These are phyloP conservation scores for Tapirus indicus DNA, from an alignment of 2,797 vertebrate genomes.

Conservation along the genomic window DNA sequence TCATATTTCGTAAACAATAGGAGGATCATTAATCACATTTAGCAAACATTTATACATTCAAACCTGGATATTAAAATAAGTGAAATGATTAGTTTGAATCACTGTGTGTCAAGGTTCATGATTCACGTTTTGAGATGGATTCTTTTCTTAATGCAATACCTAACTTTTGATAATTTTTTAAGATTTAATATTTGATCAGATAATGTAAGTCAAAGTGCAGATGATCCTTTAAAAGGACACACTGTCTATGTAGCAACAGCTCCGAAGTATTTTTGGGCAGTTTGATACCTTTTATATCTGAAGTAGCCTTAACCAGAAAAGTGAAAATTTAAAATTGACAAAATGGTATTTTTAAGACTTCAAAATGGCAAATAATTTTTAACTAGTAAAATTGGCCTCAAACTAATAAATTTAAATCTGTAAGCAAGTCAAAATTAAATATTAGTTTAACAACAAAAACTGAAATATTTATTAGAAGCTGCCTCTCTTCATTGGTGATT, in stretches of 20 bases:
- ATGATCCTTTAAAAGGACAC: constrained; percentile 82
- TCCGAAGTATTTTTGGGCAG: constrained; percentile 82
- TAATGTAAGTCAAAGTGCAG: constrained; percentile 80
- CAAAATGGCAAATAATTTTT: constrained; percentile 80
- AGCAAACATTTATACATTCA: constrained; percentile 88
- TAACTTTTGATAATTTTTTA: constrained; percentile 89
- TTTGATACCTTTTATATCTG: constrained; percentile 87
- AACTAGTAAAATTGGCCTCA: constrained; percentile 81
- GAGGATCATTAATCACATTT: constrained; percentile 74
- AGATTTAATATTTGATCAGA: constrained; percentile 81
- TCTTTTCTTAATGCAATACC: constrained; percentile 88
- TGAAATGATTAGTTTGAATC: constrained; percentile 83
- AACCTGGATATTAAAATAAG: constrained; percentile 82
- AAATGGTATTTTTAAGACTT: constrained; percentile 85
- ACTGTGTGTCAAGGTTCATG: constrained; percentile 84
- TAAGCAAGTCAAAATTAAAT: constrained; percentile 78
- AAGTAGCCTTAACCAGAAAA: constrained; percentile 85
- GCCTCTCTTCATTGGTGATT: constrained; percentile 72
- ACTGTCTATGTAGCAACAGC: constrained; percentile 81
- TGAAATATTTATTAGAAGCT: constrained; percentile 74
- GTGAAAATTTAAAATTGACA: constrained; percentile 77
- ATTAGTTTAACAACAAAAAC: constrained; percentile 65
- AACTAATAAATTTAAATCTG: constrained; percentile 74
- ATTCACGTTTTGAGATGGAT: constrained; percentile 86
- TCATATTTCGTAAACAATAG: constrained; percentile 84